Base-by-base conservation (phyloP, 2,797 vertebrate species). In the Peromyscus aztecus region DNA sequence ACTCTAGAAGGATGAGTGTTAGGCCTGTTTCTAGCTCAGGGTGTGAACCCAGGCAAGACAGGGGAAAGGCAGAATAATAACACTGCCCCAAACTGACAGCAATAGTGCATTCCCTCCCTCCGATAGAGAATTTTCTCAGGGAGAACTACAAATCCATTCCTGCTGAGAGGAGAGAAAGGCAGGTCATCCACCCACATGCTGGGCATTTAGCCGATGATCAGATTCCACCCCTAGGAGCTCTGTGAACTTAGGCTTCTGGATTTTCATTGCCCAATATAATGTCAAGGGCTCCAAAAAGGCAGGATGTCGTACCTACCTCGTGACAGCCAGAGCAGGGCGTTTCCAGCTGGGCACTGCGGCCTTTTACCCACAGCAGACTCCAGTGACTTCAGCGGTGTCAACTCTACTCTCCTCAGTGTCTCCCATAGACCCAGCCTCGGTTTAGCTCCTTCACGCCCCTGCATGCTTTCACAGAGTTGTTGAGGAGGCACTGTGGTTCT, bases 321-420 rank as follows among this genome's bases (percentile, higher is more conserved):
- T 59, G n/a, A 43, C 52, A 75, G 11, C 5, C 27, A 21, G 10
- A 31, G 69, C 11, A 19, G 40, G 12, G 16, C 34, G 2, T 10
- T 87, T 87, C 46, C 14, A 71, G 46, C 65, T 71, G 46, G 63
- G n/a, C 34, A 23, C 52, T 40, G 9, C 16, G 12, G 14, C 3
- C 24, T 40, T 7, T 57, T 37, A n/a, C 59, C 34, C 52, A 14
- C 8, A 59, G 12, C 23, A 63, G 40, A 43, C 17, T 9, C 57
- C 27, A 21, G 55, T 34, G 17, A 71, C 9, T 37, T 43, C 34
- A 61, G 14, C 4, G 23, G 2, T 24, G 7, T 7, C 10, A 27
- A 4, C 27, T 7, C 40, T 0, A 6, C 34, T 37, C 4, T 67
- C 4, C 16, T 6, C 0, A 2, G 52, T 21, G 4, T 37, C 63